Conservation (phyloP, 2,888 invertebrate genomes). For the Stictocephala bisonia region DNA sequence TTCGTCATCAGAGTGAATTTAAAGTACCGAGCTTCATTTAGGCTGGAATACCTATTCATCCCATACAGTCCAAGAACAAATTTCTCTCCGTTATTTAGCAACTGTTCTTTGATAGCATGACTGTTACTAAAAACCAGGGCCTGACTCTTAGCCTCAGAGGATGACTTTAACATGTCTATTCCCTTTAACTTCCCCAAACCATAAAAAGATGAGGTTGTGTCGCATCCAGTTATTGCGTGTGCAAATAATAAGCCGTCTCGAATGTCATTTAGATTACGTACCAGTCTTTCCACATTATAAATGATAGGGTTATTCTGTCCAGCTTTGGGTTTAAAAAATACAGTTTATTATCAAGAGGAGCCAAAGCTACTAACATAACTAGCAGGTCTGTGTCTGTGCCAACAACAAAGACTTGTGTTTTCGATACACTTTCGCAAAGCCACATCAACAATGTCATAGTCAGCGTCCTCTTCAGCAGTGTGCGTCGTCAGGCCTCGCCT, state of each 20-base stretch:
- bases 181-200: not conserved
- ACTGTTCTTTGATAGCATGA: not conserved
- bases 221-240: not conserved
- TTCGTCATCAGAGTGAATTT: not conserved
- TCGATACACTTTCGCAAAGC: not conserved
- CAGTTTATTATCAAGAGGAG: not conserved
- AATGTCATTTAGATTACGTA: not conserved
- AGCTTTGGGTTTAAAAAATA: not conserved
- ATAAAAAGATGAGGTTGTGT: not conserved
- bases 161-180: not conserved
- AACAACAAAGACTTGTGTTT: not conserved
- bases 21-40: slow-evolving; percentile 10
- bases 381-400: slow-evolving; percentile 1
- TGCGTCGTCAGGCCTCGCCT: not conserved
- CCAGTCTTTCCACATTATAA: not conserved
- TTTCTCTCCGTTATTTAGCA: not conserved
- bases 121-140: not conserved
- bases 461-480: not conserved
- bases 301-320: not conserved
- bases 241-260: not conserved
- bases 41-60: not conserved
- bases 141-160: not conserved
- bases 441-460: not conserved
- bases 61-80: not conserved
- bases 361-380: not conserved